phyloP scores from a whole-genome alignment of 2,113 vertebrate genomes.

The Cervus canadensis region DNA sequence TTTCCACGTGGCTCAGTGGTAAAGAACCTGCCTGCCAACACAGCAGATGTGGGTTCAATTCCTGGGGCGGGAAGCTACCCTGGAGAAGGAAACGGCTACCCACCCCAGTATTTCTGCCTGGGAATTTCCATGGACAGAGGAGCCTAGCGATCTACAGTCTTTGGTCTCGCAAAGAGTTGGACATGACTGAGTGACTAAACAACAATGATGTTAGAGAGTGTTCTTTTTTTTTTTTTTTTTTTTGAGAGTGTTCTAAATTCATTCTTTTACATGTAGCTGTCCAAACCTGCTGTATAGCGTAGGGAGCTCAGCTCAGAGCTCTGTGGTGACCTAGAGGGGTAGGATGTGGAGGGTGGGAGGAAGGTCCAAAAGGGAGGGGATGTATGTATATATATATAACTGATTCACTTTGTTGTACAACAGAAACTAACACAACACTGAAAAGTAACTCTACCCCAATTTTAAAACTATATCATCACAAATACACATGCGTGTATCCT shows the following conservation, averaged over 20 bases:
- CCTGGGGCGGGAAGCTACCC: not conserved
- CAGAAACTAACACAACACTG: not conserved
- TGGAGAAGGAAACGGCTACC: not conserved
- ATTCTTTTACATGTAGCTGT: not conserved
- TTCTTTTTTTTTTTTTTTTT: not conserved
- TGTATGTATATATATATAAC: not conserved
- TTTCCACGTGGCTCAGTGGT: not conserved
- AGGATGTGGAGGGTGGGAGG: not conserved
- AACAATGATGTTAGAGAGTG: not conserved
- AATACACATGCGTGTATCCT: not conserved
- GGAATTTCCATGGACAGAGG: not conserved
- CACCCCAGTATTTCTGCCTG: not conserved
- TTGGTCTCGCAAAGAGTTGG: not conserved
- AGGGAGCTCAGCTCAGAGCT: not conserved
- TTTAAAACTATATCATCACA: not conserved
- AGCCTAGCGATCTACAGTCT: not conserved
- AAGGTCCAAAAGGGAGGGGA: not conserved
- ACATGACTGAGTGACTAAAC: not conserved
- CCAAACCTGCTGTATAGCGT: not conserved
- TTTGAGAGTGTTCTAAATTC: not conserved
- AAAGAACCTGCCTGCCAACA: not conserved
- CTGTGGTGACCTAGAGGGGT: not conserved
- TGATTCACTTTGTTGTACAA: not conserved
- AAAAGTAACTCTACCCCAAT: not conserved
- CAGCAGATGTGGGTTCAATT: not conserved